Evolutionary conservation across 2,113 vertebrate species (phyloP).

Genomic region (Oncorhynchus tshawytscha): DNA sequence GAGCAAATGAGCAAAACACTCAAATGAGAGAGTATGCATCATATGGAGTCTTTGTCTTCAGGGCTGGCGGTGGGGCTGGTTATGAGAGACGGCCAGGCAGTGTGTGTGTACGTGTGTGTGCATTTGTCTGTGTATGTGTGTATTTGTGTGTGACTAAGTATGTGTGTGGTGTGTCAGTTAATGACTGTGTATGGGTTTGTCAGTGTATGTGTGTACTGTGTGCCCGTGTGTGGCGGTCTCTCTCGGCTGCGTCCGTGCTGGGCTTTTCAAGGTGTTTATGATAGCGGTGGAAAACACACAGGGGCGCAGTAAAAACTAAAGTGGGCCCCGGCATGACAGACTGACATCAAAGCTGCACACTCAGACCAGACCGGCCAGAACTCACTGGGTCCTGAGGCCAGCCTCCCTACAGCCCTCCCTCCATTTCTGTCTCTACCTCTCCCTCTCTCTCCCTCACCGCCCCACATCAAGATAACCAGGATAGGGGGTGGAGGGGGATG

Average conservation of each 20-base stretch:
- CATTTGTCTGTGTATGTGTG: slow-evolving; percentile 21
- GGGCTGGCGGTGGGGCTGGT: slow-evolving; percentile 25
- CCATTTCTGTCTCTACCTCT: not conserved
- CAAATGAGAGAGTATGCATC: slow-evolving; percentile 50
- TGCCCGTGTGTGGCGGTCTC: slow-evolving; percentile 16
- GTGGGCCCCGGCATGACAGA: slow-evolving; percentile 22
- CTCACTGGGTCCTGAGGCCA: slow-evolving; percentile 48
- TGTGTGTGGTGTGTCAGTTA: not conserved
- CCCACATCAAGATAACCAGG: slow-evolving; percentile 51
- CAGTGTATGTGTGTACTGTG: not conserved
- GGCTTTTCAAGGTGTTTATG: slow-evolving; percentile 51
- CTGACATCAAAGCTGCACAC: slow-evolving; percentile 56
- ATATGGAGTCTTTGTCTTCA: slow-evolving; percentile 48
- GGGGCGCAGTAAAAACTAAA: slow-evolving; percentile 23
- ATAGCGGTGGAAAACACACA: slow-evolving; percentile 35
- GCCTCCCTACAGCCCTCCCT: slow-evolving; percentile 14
- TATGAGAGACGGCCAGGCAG: not conserved
- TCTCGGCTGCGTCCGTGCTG: slow-evolving; percentile 14
- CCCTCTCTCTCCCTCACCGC: slow-evolving; percentile 8
- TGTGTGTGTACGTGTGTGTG: slow-evolving; percentile 7
- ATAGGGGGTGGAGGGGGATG: slow-evolving; percentile 17
- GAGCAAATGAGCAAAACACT: slow-evolving; percentile 51
- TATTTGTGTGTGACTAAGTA: slow-evolving; percentile 3
- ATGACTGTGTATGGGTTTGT: no score
- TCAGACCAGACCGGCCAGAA: slow-evolving; percentile 34